Evolutionary conservation across 2,113 vertebrate genomes (phyloP).

Genomic region (Silurus asotus): DNA sequence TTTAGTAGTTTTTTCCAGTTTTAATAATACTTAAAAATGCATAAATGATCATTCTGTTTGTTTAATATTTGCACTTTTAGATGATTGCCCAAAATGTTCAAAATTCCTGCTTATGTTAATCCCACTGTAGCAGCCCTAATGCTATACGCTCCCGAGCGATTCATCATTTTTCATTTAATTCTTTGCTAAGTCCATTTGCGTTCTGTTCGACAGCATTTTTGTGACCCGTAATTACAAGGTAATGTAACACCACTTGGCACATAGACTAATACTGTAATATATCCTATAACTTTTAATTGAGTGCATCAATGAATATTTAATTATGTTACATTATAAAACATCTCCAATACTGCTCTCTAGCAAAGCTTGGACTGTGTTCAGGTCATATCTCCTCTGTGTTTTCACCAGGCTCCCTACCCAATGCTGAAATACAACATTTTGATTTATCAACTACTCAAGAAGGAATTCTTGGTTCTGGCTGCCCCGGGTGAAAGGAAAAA

Average conservation of each 20-base stretch:
- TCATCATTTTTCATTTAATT: not conserved
- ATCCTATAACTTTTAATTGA: slow-evolving; percentile 7
- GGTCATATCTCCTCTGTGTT: not conserved
- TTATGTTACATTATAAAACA: not conserved
- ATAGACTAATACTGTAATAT: not conserved
- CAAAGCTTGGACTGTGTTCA: not conserved
- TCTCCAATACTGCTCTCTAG: not conserved
- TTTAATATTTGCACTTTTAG: not conserved
- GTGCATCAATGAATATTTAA: not conserved
- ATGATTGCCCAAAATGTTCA: not conserved
- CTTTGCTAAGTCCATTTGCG: not conserved
- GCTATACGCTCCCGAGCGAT: not conserved
- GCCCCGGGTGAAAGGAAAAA: not conserved
- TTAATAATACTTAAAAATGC: not conserved
- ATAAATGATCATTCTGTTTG: not conserved
- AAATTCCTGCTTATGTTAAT: not conserved
- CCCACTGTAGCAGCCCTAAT: not conserved
- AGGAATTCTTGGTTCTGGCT: slow-evolving; percentile 14
- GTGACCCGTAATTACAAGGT: slow-evolving; percentile 7
- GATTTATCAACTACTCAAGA: slow-evolving; percentile 33
- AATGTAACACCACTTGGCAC: not conserved
- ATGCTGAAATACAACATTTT: slow-evolving; percentile 38
- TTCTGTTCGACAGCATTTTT: not conserved
- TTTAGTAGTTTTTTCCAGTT: not conserved
- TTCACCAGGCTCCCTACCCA: slow-evolving; percentile 8